These are phyloP conservation scores for Heterocephalus glaber DNA, from an alignment of 2,113 vertebrate species.

Conservation along the genomic window DNA sequence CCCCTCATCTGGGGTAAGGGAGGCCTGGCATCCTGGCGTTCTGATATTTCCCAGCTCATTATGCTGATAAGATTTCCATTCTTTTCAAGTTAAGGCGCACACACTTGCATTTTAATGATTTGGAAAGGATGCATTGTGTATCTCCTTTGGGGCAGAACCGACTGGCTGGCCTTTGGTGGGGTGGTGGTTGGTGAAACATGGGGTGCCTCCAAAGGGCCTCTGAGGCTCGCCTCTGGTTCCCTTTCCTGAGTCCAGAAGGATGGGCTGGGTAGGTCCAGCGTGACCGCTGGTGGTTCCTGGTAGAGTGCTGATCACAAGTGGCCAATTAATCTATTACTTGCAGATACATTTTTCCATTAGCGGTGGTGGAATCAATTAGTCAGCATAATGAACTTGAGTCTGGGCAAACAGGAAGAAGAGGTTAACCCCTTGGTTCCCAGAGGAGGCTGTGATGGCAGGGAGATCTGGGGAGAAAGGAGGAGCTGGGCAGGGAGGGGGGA, in stretches of 20 bases:
- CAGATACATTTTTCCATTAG: conserved; percentile 74
- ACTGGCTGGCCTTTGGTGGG: conserved; percentile 32
- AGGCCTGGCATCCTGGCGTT: neutral
- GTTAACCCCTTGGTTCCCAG: conserved; percentile 58
- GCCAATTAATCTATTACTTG: conserved; percentile 69
- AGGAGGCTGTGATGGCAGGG: rapidly evolving
- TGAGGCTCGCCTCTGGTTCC: neutral
- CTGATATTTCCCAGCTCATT: conserved; percentile 15
- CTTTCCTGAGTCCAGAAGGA: neutral
- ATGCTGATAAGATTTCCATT: conserved; percentile 33
- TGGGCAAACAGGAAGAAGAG: conserved; percentile 29
- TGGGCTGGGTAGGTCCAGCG: neutral
- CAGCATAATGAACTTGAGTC: conserved; percentile 76
- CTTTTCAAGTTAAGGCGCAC: conserved; percentile 11
- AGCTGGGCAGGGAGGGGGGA: neutral
- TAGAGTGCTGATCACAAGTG: neutral
- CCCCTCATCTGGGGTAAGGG: neutral
- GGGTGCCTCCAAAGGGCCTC: neutral
- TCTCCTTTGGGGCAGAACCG: neutral
- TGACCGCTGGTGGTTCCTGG: neutral
- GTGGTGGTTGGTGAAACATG: neutral
- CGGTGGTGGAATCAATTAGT: conserved; percentile 77
- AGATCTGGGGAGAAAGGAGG: neutral
- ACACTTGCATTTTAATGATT: conserved; percentile 54
- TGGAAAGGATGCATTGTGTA: neutral